Evolutionary conservation across 2,888 invertebrate species (phyloP).

Genomic region (Acrocyrtus sp.): DNA sequence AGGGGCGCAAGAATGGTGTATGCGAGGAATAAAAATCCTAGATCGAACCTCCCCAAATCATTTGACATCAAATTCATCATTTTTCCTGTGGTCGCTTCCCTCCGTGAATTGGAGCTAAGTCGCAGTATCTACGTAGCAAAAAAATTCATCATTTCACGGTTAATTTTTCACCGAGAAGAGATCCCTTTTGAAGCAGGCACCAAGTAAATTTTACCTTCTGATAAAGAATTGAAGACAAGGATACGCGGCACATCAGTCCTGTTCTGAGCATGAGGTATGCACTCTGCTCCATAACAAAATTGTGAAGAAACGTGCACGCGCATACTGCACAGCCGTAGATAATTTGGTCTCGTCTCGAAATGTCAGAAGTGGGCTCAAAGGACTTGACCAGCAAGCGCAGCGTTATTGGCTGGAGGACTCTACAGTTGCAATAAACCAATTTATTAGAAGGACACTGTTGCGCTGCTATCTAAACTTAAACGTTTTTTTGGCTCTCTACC

Average conservation of each 20-base stretch:
- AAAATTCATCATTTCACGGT: not conserved
- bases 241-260: slow-evolving; percentile 77
- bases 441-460: too few species aligned
- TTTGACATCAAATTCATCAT: slow-evolving; percentile 93
- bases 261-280: slow-evolving; percentile 69
- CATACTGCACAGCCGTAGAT: slow-evolving; percentile 53
- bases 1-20: slow-evolving; percentile 86
- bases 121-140: slow-evolving; percentile 72
- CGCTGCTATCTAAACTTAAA: too few species aligned
- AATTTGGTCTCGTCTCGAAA: slow-evolving; percentile 44
- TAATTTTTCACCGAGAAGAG: not conserved
- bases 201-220: slow-evolving; percentile 75
- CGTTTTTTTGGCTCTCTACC: slow-evolving; percentile 13
- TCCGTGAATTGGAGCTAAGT: slow-evolving; percentile 83
- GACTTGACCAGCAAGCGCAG: slow-evolving; percentile 70
- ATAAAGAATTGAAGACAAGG: slow-evolving; percentile 85
- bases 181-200: too few species aligned
- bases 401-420: slow-evolving; percentile 75
- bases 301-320: slow-evolving; percentile 72
- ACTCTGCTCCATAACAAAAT: slow-evolving; percentile 87
- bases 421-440: too few species aligned
- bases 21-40: slow-evolving; percentile 74
- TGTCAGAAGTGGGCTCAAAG: slow-evolving; percentile 17
- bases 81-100: slow-evolving; percentile 86
- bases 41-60: slow-evolving; percentile 92